Conservation (phyloP, 2,113 vertebrate species). For the Tragelaphus strepsiceros region DNA sequence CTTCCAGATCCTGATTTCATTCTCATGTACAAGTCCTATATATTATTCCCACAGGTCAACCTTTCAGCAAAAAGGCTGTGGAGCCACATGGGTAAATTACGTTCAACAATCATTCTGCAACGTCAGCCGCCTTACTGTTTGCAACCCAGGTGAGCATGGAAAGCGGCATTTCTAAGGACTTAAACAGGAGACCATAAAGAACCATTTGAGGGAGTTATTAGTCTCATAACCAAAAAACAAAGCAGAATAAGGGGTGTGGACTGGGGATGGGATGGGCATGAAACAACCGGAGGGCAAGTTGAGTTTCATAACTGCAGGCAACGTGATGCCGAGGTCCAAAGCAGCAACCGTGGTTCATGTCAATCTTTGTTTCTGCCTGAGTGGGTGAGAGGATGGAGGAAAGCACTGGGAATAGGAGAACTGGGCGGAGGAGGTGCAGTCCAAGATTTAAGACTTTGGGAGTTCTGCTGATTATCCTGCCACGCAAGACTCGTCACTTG, state of each 20-base stretch:
- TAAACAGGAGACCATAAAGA: background rate
- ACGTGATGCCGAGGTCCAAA: background rate
- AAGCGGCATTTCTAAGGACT: background rate
- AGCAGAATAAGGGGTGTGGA: background rate
- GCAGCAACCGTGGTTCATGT: no score
- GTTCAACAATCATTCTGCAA: background rate
- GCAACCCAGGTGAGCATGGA: background rate
- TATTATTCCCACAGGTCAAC: background rate
- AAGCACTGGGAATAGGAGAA: background rate
- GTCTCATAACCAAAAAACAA: background rate
- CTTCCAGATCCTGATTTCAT: background rate
- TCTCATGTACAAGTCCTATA: background rate
- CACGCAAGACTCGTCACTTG: constrained; percentile 48
- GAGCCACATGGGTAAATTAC: background rate
- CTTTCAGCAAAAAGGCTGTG: background rate
- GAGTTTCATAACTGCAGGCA: background rate
- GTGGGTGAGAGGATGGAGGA: background rate
- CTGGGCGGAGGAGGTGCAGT: background rate
- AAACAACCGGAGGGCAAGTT: background rate
- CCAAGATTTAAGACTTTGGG: constrained; percentile 24
- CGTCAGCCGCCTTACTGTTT: background rate
- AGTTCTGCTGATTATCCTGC: constrained; percentile 41
- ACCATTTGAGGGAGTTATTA: background rate
- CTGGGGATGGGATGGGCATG: background rate
- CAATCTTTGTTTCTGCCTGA: background rate